Base-by-base conservation (phyloP, 2,113 vertebrate species). In the Syrrhaptes paradoxus region DNA sequence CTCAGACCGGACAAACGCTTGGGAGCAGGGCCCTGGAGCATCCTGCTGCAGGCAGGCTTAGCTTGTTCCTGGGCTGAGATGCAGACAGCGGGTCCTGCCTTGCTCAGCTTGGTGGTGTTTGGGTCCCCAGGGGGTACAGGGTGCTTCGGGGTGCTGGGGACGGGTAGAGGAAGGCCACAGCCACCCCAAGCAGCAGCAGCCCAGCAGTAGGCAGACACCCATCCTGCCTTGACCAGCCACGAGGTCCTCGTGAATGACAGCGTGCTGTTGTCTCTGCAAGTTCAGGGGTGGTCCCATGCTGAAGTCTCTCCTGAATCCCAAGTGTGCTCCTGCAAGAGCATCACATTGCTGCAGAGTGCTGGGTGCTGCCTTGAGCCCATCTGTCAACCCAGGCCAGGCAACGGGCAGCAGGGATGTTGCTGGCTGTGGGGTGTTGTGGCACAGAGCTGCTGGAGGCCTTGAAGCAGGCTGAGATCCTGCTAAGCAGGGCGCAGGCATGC, bases 331-430 rank as follows among this genome's bases (percentile, higher is more conserved):
- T 20, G 7, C 0, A 0, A n/a, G 18, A 93, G 25, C 34, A 75
- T 4, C 45, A 28, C 29, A 4, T 36, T 5, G 2, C 43, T 13
- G 2, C 20, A 36, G 54, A 59, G n/a, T 17, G 6, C 36, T 54
- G 17, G 11, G 10, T 88, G 58, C 57, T 87, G 59, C 85, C 52
- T 24, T 4, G 3, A 55, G 62, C n/a, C 58, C 2, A 0, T 45
- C 38, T 90, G 75, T 72, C 46, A 66, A 51, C 51, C 17, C 52
- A 75, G 26, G 62, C 13, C 28, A 24, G 32, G 36, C 9, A 3
- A 28, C 38, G 0, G 1, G 80, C 1, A 2, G 26, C 51, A 21
- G 32, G 32, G 46, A 34, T 48, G 29, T 76, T 2, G 0, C 62
- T 75, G 54, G 24, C 57, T 83, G 26, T 65, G 67, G 13, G 38